A percentile compares a stretch with the other conserved stretches of the same genome.
phyloP scores from a whole-genome alignment of 2,888 invertebrate species.

The Harpalus rubripes region DNA sequence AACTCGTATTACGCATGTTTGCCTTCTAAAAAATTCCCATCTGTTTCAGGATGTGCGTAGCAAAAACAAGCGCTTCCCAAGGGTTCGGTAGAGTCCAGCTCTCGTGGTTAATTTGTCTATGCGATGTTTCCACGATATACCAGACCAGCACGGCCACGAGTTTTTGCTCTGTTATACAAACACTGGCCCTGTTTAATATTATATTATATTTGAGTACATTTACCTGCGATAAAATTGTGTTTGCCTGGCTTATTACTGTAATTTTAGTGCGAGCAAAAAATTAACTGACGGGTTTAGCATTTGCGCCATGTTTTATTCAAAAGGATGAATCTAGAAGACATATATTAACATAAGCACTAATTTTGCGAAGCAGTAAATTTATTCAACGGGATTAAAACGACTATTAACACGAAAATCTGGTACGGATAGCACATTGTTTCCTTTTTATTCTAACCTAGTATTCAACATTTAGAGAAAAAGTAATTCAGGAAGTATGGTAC shows the following conservation, averaged over 20 bases:
- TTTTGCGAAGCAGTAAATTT: background rate
- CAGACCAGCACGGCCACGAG: conserved; percentile 11
- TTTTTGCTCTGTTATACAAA: conserved; percentile 55
- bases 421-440: too few species aligned
- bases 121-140: conserved; percentile 58
- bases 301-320: conserved; percentile 2
- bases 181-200: conserved; percentile 44
- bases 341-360: background rate
- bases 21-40: conserved; percentile 12
- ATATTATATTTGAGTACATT: conserved; percentile 58
- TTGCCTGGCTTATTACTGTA: conserved; percentile 39
- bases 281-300: conserved; percentile 1
- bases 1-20: conserved; percentile 40
- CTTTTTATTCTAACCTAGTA: too few species aligned
- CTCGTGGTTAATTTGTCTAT: conserved; percentile 62
- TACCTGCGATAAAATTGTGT: conserved; percentile 55
- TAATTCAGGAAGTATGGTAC: too few species aligned
- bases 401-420: background rate
- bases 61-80: conserved; percentile 50
- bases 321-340: background rate
- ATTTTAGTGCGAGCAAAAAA: conserved; percentile 36
- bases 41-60: conserved; percentile 45
- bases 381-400: background rate
- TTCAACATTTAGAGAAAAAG: too few species aligned
- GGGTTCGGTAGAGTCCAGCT: conserved; percentile 47